These are phyloP conservation scores for Chymomyza procnemis DNA, from an alignment of 2,888 invertebrate genomes.

Conservation along the genomic window DNA sequence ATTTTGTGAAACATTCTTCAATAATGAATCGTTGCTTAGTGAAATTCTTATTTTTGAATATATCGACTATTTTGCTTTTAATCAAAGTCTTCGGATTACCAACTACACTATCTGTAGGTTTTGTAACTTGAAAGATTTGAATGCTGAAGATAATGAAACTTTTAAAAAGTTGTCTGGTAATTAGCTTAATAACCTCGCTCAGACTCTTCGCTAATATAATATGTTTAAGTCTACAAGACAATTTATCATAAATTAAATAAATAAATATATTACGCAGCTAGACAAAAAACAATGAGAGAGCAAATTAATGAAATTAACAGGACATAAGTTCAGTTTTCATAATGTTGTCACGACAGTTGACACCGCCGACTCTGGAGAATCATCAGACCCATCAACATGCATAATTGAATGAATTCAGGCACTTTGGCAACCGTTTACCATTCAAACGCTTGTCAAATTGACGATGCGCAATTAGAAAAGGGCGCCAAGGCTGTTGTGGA, in stretches of 20 bases:
- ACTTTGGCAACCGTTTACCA: slow-evolving; percentile 35
- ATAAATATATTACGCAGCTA: slow-evolving; percentile 31
- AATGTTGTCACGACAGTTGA: slow-evolving; percentile 36
- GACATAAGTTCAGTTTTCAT: slow-evolving; percentile 37
- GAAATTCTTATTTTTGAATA: too few relatives aligned
- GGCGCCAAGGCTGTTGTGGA: slow-evolving; percentile 11
- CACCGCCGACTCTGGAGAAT: slow-evolving; percentile 27
- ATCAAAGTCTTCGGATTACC: too few relatives aligned
- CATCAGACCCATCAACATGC: slow-evolving; percentile 38
- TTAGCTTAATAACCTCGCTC: background rate
- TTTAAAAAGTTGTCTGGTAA: too few relatives aligned
- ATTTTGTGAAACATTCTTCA: too few relatives aligned
- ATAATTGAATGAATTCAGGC: slow-evolving; percentile 55
- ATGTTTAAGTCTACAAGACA: background rate
- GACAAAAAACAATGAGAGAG: background rate
- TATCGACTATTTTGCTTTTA: too few relatives aligned
- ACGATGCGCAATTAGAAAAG: slow-evolving; percentile 61
- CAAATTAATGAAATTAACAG: slow-evolving; percentile 25
- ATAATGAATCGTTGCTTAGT: too few relatives aligned
- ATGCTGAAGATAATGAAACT: too few relatives aligned
- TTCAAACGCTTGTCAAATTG: slow-evolving; percentile 58
- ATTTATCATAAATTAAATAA: slow-evolving; percentile 47
- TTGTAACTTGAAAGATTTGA: too few relatives aligned
- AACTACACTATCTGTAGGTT: too few relatives aligned
- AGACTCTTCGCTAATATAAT: background rate